phyloP scores from a whole-genome alignment of 2,113 vertebrate species.

The Indicator indicator region DNA sequence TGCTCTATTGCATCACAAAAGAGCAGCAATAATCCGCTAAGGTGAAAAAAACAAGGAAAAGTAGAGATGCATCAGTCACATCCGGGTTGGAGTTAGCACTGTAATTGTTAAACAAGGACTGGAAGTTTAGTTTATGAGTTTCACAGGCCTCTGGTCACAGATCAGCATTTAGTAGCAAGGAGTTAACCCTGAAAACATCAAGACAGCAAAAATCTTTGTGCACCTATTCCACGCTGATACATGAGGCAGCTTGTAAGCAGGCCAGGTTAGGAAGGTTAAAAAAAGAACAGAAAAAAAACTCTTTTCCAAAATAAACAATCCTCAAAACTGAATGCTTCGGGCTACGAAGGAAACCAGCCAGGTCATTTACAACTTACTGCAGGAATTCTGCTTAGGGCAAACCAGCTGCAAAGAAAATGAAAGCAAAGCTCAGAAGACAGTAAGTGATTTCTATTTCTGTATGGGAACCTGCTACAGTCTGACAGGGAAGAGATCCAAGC shows the following conservation, averaged over 20 bases:
- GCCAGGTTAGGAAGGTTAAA: neutral
- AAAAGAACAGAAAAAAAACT: neutral
- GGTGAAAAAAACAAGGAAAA: neutral
- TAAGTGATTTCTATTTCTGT: neutral
- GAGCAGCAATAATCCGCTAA: neutral
- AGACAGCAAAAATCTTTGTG: neutral
- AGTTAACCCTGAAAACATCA: neutral
- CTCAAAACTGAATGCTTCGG: neutral
- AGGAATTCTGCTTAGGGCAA: slow-evolving; percentile 52
- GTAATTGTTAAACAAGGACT: neutral
- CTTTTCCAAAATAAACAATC: slow-evolving; percentile 35
- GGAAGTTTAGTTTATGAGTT: neutral
- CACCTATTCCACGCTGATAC: neutral
- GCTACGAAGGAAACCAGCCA: slow-evolving; percentile 35
- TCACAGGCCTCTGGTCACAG: neutral
- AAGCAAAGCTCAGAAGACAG: neutral
- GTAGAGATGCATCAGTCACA: neutral
- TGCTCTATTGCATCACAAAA: neutral
- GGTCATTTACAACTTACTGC: slow-evolving; percentile 8
- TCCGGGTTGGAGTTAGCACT: neutral
- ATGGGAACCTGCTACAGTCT: neutral
- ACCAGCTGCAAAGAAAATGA: slow-evolving; percentile 49
- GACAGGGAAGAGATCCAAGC: neutral
- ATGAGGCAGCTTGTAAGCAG: neutral
- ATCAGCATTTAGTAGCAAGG: neutral